phyloP scores from a whole-genome alignment of 2,888 invertebrate species.

The Nephrotoma flavescens region DNA sequence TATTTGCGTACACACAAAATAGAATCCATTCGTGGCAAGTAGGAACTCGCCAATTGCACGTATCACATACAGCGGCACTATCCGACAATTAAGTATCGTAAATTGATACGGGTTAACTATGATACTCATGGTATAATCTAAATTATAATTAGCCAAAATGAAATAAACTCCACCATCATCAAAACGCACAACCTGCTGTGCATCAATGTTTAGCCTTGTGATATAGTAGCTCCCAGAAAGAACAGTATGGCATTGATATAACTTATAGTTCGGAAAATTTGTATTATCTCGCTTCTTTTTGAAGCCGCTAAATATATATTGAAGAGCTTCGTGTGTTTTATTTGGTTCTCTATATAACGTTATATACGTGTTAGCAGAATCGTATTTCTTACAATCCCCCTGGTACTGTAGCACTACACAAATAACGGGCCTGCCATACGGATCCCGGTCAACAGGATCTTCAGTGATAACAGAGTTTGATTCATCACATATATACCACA shows the following conservation, averaged over 20 bases:
- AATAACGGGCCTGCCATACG: not conserved
- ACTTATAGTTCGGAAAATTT: not conserved
- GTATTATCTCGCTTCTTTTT: not conserved
- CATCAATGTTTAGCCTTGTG: fast-evolving
- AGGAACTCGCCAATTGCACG: not conserved
- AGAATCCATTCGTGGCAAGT: not conserved
- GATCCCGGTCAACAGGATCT: not conserved
- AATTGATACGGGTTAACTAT: not conserved
- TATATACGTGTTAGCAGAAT: not conserved
- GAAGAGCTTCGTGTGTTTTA: not conserved
- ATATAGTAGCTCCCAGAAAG: not conserved
- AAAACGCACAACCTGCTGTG: not conserved
- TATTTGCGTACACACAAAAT: not conserved
- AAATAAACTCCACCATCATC: not conserved
- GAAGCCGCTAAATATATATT: not conserved
- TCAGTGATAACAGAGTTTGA: not conserved
- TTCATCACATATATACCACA: not conserved
- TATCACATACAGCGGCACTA: not conserved
- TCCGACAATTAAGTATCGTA: not conserved
- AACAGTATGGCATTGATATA: not conserved
- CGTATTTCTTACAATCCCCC: fast-evolving
- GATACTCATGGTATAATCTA: not conserved
- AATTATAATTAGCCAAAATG: not conserved
- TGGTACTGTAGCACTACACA: not conserved
- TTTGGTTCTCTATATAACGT: not conserved